Evolutionary conservation across 2,113 vertebrate genomes (phyloP).

Genomic region (Shinisaurus crocodilurus): DNA sequence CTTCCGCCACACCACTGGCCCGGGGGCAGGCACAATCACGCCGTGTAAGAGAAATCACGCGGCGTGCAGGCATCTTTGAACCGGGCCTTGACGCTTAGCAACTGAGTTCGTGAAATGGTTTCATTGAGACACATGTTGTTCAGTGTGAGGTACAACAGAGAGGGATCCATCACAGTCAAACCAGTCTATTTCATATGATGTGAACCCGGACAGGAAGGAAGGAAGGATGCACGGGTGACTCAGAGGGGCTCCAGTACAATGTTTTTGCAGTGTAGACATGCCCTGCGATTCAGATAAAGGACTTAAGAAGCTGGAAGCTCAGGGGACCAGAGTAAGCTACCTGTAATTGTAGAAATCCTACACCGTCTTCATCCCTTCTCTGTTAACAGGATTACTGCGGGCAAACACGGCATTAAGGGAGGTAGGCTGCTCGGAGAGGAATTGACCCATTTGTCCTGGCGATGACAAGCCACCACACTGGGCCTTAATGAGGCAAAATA

Average conservation of each 20-base stretch:
- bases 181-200: background rate
- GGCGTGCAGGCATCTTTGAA: background rate
- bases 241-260: background rate
- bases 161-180: background rate
- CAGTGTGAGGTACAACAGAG: background rate
- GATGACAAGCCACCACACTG: conserved; percentile 48
- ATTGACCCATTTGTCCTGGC: conserved; percentile 11
- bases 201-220: background rate
- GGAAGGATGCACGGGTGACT: background rate
- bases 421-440: fast-evolving
- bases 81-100: background rate
- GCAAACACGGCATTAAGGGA: background rate
- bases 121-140: background rate
- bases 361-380: background rate
- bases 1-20: too few relatives aligned
- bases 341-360: background rate
- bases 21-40: too few relatives aligned
- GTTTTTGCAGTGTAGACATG: background rate
- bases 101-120: background rate
- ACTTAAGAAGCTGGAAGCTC: fast-evolving
- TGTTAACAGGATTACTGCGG: background rate
- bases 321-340: background rate
- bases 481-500: conserved; percentile 70
- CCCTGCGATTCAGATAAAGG: fast-evolving
- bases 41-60: background rate